Conservation (phyloP, 2,113 vertebrate species). For the Dicerorhinus sumatrensis region DNA sequence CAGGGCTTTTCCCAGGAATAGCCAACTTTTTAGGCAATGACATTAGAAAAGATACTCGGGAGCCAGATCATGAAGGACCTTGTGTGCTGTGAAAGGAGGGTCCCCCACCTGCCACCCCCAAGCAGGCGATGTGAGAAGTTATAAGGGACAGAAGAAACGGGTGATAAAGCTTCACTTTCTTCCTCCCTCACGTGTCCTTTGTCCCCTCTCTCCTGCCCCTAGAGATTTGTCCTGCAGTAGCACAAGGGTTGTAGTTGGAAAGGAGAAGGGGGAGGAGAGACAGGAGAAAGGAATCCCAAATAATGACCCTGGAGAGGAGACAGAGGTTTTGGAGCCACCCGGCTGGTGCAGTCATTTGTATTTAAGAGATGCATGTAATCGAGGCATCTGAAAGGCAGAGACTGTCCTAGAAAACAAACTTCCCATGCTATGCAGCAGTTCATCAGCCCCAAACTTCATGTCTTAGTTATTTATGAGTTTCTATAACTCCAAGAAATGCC, state of each 20-base stretch:
- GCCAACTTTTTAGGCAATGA: background rate
- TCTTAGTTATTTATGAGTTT: constrained; percentile 66
- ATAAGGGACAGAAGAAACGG: background rate
- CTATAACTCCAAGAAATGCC: constrained; percentile 49
- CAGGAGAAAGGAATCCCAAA: background rate
- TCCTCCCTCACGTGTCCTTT: background rate
- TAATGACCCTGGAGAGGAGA: background rate
- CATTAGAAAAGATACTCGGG: background rate
- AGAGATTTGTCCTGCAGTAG: background rate
- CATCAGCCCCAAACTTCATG: constrained; percentile 18
- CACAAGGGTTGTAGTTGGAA: background rate
- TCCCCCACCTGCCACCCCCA: background rate
- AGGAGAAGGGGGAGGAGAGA: background rate
- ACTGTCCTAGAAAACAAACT: constrained; percentile 51
- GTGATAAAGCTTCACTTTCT: background rate
- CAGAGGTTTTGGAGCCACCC: background rate
- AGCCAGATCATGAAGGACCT: background rate
- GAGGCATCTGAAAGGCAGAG: constrained; percentile 47
- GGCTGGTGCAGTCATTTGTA: constrained; percentile 12
- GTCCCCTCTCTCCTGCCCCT: background rate
- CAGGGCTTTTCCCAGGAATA: background rate
- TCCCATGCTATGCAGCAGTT: background rate
- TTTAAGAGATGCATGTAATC: constrained; percentile 34
- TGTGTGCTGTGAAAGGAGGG: background rate
- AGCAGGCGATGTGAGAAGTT: background rate